Base-by-base conservation (phyloP, 2,113 vertebrate genomes). In the Entomyzon cyanotis region DNA sequence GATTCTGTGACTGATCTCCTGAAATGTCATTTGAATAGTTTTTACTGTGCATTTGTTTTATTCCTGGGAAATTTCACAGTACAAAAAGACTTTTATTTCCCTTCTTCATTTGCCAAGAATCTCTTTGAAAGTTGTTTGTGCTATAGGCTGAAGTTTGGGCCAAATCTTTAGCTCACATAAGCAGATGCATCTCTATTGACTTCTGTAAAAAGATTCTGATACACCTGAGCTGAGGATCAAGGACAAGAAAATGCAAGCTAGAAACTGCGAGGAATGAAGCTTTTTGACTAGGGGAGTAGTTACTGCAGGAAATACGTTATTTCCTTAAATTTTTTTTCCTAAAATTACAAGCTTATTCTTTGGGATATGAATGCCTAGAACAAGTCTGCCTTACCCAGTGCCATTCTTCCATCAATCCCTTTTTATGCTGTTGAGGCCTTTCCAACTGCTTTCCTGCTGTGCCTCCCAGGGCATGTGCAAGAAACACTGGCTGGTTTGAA, bases 1-100 rank as follows among this genome's bases (percentile, higher is more conserved):
- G 65, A 87, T 83, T 68, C 84, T 56, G 41, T 19, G 84, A 41
- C 74, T 89, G 89, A 81, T 78, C 93, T 84, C 89, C 84, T 60
- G 50, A 89, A 95, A 91, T 31, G 84, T 24, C 65, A 94, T 96
- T 95, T 95, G 89, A 95, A 95, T 95, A 71, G 78, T 68, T 95
- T 95, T 95, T 84, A 79, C 77, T 92, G 28, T n/a, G 74, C 44
- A 6, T 89, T 92, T 69, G 58, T 62, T 94, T 94, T 46, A 64
- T 84, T 84, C 60, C 89, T 94, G 93, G 89, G 94, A 91, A 95
- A 82, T 95, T 84, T 87, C 31, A 28, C 58, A 71, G 74, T n/a
- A 81, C 81, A 94, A 91, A 87, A 95, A 65, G 84, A 35, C 49
- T 94, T 88, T n/a, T 59, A 33, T 64, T 96, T 78, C 44, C 84